Conservation (phyloP, 2,113 vertebrate species). For the Siphamia tubifer region DNA sequence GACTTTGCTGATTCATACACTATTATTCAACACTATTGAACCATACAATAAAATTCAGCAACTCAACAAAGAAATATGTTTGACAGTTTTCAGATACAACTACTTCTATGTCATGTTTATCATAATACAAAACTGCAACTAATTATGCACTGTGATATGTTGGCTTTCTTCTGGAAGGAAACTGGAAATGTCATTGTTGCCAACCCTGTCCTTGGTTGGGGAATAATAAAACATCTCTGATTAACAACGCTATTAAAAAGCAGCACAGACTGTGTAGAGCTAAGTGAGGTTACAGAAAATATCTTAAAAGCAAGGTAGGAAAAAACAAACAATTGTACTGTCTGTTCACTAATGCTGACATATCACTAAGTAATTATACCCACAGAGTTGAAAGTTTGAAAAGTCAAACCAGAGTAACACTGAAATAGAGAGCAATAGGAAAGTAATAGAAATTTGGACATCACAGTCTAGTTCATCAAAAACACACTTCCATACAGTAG, state of each 20-base stretch:
- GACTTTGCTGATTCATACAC: not conserved
- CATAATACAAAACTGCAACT: not conserved
- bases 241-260: not conserved
- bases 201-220: not conserved
- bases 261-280: no score
- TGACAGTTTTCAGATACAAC: no score
- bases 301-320: not conserved
- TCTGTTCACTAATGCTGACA: not conserved
- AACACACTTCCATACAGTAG: no score
- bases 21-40: not conserved
- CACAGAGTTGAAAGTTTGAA: not conserved
- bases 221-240: not conserved
- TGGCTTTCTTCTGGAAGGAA: not conserved
- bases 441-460: not conserved
- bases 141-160: not conserved
- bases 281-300: not conserved
- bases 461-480: no score
- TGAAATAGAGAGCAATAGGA: not conserved
- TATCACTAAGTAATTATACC: conserved; percentile 13
- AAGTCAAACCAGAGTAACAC: not conserved
- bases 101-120: no score
- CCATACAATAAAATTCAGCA: not conserved
- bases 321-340: not conserved
- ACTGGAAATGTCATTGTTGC: not conserved
- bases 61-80: not conserved